phyloP scores from a whole-genome alignment of 2,113 vertebrate species.

The Amazona vittata region DNA sequence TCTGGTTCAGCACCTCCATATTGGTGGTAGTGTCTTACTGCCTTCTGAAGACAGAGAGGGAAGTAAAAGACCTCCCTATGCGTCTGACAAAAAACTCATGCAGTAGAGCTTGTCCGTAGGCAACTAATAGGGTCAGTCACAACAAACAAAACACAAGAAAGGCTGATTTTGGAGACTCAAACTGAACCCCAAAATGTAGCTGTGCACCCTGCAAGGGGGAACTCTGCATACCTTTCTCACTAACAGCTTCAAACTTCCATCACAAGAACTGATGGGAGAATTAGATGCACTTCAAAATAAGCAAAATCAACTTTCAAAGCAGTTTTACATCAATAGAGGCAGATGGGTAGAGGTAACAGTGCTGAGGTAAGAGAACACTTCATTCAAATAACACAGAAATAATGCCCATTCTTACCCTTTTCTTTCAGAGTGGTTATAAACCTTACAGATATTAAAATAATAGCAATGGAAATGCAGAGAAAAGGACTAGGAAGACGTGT shows the following conservation, averaged over 20 bases:
- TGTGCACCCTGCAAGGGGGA: neutral
- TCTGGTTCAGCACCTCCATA: neutral
- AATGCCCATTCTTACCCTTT: neutral
- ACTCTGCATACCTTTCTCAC: neutral
- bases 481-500: neutral
- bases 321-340: neutral
- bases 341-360: neutral
- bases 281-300: neutral
- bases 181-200: neutral
- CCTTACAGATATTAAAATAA: neutral
- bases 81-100: neutral
- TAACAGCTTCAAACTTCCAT: neutral
- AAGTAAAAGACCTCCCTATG: conserved; percentile 15
- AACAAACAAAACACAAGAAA: neutral
- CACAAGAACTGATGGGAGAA: neutral
- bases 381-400: neutral
- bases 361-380: neutral
- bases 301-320: neutral
- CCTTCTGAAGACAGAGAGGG: neutral
- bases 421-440: neutral
- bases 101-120: neutral
- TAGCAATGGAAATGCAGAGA: neutral
- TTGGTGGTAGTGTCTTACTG: neutral
- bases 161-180: neutral
- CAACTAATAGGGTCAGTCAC: neutral